Base-by-base conservation (phyloP, 1,140 invertebrate genomes). In the Parapsyche elsis region DNA sequence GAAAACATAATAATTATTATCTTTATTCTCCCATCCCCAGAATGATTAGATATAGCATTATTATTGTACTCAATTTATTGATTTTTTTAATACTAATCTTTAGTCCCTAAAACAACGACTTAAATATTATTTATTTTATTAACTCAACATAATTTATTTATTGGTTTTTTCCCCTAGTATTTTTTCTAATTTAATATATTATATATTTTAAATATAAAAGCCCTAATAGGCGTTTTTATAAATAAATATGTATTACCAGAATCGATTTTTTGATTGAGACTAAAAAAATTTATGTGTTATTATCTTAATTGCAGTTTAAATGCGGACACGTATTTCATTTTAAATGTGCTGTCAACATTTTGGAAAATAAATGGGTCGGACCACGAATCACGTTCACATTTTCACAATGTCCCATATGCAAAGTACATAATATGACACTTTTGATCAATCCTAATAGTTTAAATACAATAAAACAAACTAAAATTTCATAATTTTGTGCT, bases 251-350 rank as follows among this genome's bases (percentile, higher is more conserved):
- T 38, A 38, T 46, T 71, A 19, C 16, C 44, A 21, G 7, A 57
- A 26, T 61, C 9, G 5, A 67, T n/a, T 14, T 23, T 23, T 26
- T 53, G 5, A 67, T 77, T 70, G n/a, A n/a, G n/a, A n/a, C n/a
- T 81, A 49, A 44, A 78, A n/a, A 57, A 21, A 77, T 67, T 71
- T 71, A 26, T 79, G 67, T 67, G 26, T 70, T 80, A 79, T 78
- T 82, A 84, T 84, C 84, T 85, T 84, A 7, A 19, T 90, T 90
- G 64, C 90, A 97, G 92, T 87, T 99, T 12, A 92, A 93, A 80
- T 99, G 98, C 88, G 96, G 97, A 0, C 98, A 99, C 85, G 95
- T 99, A 7, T 99, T 99, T 86, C 98, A 99, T 87, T 90, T 94
- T 57, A 96, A 98, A 84, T 99, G 98, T 88, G 95, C 95, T 83